Conservation (phyloP, 1,140 invertebrate genomes). For the Leptopilina boulardi region DNA sequence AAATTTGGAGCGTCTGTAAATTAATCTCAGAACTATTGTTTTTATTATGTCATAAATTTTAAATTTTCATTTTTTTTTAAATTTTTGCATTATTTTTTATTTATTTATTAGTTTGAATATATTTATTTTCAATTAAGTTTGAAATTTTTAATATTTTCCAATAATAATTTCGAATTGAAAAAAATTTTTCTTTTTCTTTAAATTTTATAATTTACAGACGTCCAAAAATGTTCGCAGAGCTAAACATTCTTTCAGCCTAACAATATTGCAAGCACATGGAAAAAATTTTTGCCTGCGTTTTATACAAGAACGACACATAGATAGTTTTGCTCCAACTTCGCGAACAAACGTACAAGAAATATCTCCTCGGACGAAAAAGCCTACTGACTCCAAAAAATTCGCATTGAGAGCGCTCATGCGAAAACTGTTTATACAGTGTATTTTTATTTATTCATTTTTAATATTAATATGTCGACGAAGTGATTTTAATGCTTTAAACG, state of each 20-base stretch:
- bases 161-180: too few relatives aligned
- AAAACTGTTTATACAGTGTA: conserved; percentile 16
- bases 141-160: too few relatives aligned
- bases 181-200: background rate
- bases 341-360: conserved; percentile 12
- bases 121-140: too few relatives aligned
- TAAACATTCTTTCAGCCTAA: conserved; percentile 18
- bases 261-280: conserved; percentile 27
- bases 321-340: background rate
- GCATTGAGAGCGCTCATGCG: conserved; percentile 22
- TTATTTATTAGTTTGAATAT: too few relatives aligned
- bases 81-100: too few relatives aligned
- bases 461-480: conserved; percentile 1
- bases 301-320: conserved; percentile 19
- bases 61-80: too few relatives aligned
- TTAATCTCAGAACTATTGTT: background rate
- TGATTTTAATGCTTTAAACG: conserved; percentile 8
- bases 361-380: conserved; percentile 6
- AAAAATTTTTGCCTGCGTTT: background rate
- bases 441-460: background rate
- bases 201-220: background rate
- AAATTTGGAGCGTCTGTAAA: background rate
- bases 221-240: background rate
- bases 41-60: too few relatives aligned
- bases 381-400: background rate